Base-by-base conservation (phyloP, 1,140 invertebrate genomes). In the Cryptotermes secundus region DNA sequence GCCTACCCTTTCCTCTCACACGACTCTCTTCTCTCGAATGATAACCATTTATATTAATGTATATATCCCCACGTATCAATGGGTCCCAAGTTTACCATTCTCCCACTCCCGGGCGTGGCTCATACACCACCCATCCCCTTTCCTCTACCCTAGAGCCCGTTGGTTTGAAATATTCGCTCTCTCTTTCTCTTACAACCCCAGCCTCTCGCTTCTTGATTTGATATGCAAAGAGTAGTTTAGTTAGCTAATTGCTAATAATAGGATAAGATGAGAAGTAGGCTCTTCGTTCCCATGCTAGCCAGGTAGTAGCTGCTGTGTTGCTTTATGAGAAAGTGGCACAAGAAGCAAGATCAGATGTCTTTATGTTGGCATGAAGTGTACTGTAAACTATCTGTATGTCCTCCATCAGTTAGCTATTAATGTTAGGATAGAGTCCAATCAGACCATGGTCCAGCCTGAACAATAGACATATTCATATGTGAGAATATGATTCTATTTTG, bases 21-120 rank as follows among this genome's bases (percentile, higher is more conserved):
- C 26, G n/a, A 49, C 59, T 10, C 59, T 72, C 26, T n/a, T 26
- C 59, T 72, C 59, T 72, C 59, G 59, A 72, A 72, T 72, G 59
- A 72, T 72, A 72, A 72, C 59, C 59, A 72, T 72, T 72, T 72
- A 72, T 72, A 72, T 72, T 72, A 72, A 72, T 72, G 59, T 72
- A 72, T 72, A 72, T 72, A 31, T 72, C 59, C 59, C 59, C 59
- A 72, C 59, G 59, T 72, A 72, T 72, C 59, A 72, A 72, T 72
- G 59, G 59, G 59, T 72, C 59, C 59, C 59, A 72, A 72, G 59
- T 72, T 72, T 72, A 72, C 59, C 59, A 72, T 72, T 72, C 59
- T 72, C 59, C n/a, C 59, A 72, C 31, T 72, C 59, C n/a, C 59
- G 53, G 53, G 53, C 53, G 53, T 59, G 53, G 53, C 53, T 59